A percentile compares a stretch with the other conserved stretches of the same genome.
These are phyloP conservation scores for Nephrotoma guestfalica DNA, from an alignment of 2,888 invertebrate genomes.

Conservation along the genomic window DNA sequence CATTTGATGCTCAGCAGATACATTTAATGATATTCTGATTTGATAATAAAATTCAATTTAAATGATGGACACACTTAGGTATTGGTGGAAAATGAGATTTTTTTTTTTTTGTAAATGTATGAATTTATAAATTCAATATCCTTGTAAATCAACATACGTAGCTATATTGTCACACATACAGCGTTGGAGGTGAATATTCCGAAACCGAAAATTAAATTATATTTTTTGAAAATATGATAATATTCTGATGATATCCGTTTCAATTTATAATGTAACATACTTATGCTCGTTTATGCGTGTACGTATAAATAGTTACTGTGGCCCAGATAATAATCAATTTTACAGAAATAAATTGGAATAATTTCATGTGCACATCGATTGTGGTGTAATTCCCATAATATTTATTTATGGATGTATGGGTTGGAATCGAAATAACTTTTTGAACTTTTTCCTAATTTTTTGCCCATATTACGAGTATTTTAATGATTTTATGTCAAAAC, in stretches of 20 bases:
- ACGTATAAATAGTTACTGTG: background rate
- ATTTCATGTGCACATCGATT: no score
- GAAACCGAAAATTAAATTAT: background rate
- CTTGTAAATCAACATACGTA: background rate
- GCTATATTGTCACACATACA: background rate
- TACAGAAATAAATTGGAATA: background rate
- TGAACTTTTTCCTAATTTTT: no score
- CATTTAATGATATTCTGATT: background rate
- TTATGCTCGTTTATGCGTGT: background rate
- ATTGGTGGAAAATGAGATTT: background rate
- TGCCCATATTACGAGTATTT: no score
- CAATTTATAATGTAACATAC: background rate
- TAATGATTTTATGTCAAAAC: no score
- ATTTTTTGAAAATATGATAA: background rate
- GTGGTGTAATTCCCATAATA: no score
- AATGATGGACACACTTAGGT: background rate
- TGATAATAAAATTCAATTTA: background rate
- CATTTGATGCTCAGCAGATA: no score
- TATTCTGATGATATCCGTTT: background rate
- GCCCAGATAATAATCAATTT: background rate
- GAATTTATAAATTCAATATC: background rate
- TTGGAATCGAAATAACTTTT: no score
- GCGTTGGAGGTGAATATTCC: background rate
- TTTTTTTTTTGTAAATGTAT: background rate
- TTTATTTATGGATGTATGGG: no score